phyloP scores from a whole-genome alignment of 2,113 vertebrate species.

The Nasalis larvatus region DNA sequence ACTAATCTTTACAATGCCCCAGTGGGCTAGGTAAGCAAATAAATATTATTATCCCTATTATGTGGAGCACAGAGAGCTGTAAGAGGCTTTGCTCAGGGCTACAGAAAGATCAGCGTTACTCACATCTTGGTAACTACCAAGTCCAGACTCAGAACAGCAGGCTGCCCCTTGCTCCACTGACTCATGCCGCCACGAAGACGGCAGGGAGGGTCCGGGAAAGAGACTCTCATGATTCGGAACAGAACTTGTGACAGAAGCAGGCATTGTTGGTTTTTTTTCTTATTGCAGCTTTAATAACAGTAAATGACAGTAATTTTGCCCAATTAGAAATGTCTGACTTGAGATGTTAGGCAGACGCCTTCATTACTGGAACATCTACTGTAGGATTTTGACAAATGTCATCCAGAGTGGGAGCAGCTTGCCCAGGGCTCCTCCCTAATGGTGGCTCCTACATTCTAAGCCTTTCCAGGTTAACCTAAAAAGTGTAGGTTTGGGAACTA shows the following conservation, averaged over 20 bases:
- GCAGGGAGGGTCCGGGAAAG: not conserved
- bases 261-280: not conserved
- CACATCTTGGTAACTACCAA: not conserved
- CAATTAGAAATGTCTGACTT: not conserved
- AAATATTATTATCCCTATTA: not conserved
- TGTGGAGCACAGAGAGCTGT: not conserved
- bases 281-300: not conserved
- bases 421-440: rapidly evolving
- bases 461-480: not conserved
- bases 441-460: rapidly evolving
- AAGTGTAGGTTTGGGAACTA: not conserved
- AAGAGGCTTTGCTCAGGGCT: not conserved
- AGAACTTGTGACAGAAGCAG: not conserved
- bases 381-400: rapidly evolving
- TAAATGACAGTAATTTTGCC: conserved; percentile 10
- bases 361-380: rapidly evolving
- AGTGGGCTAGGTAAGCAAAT: not conserved
- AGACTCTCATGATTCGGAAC: not conserved
- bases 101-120: not conserved
- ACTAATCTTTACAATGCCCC: not conserved
- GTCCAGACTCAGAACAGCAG: not conserved
- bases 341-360: not conserved
- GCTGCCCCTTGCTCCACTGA: not conserved
- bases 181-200: rapidly evolving
- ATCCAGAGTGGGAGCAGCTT: too few species aligned